Conservation (phyloP, 2,888 invertebrate genomes). For the Adela reaumurella region DNA sequence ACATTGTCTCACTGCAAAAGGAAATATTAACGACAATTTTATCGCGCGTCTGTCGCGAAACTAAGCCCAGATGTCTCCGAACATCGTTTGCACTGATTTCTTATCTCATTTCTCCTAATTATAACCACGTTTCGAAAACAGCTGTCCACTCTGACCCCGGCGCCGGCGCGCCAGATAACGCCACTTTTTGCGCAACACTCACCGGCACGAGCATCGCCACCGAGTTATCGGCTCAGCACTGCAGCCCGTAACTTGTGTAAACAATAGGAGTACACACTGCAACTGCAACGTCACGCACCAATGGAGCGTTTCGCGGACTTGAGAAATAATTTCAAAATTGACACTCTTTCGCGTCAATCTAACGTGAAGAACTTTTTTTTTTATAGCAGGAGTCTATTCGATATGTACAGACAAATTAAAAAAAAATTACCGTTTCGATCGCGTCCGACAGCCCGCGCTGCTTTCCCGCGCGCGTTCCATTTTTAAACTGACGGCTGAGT, state of each 20-base stretch:
- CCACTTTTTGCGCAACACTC: not conserved
- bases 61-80: constrained; percentile 2
- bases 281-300: not conserved
- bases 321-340: not conserved
- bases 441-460: not conserved
- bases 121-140: constrained; percentile 10
- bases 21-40: not conserved
- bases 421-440: too few relatives aligned
- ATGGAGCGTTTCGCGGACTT: not conserved
- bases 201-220: not conserved
- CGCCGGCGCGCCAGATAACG: not conserved
- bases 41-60: not conserved
- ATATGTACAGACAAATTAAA: too few relatives aligned
- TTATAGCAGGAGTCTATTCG: too few relatives aligned
- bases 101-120: constrained; percentile 39
- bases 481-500: not conserved
- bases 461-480: not conserved
- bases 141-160: not conserved
- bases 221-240: not conserved
- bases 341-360: not conserved
- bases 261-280: not conserved
- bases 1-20: too few relatives aligned
- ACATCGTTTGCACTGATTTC: constrained; percentile 49
- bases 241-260: not conserved
- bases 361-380: not conserved